Base-by-base conservation (phyloP, 1,140 invertebrate species). In the Hyles vespertilio region DNA sequence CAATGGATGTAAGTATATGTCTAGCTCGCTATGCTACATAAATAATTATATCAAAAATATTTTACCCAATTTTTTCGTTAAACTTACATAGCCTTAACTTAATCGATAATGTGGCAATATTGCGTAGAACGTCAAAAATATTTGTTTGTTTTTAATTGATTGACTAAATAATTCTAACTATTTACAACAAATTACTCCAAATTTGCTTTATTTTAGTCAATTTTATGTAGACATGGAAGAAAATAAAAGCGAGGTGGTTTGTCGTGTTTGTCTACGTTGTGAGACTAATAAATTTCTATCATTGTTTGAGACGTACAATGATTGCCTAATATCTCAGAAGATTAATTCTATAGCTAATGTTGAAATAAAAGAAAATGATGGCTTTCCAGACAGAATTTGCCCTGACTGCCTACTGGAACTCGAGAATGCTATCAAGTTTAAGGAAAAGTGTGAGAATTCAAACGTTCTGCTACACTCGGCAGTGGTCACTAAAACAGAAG, bases 321-420 rank as follows among this genome's bases (percentile, higher is more conserved):
- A 70, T 59, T 66, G 53, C 40, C 44, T 62, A 8, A 61, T 86
- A 63, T 74, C 66, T 12, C 72, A 84, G 32, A 69, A 78, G 56
- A 77, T 87, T 10, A 79, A 72, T 8, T 59, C 60, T 5, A 43
- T 87, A 51, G 74, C 80, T 32, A 73, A 74, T 45, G 63, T 87
- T 10, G 59, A 74, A 52, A 84, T 87, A 55, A 69, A 68, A 52
- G 32, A 70, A 52, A 61, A 58, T 3, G 82, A 87, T 63, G 74
- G 76, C 5, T 65, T 81, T 5, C 82, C 84, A 1, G 61, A 76
- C n/a, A 75, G 70, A 59, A 83, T 88, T 58, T 88, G 84, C 58
- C 61, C 61, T 3, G 65, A 63, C 3, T 88, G 84, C 52, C 67
- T 82, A 8, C 33, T 67, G 22, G 70, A 82, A 32, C 61, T 88